These are phyloP conservation scores for Plectropomus leopardus DNA, from an alignment of 2,113 vertebrate genomes.

Conservation along the genomic window DNA sequence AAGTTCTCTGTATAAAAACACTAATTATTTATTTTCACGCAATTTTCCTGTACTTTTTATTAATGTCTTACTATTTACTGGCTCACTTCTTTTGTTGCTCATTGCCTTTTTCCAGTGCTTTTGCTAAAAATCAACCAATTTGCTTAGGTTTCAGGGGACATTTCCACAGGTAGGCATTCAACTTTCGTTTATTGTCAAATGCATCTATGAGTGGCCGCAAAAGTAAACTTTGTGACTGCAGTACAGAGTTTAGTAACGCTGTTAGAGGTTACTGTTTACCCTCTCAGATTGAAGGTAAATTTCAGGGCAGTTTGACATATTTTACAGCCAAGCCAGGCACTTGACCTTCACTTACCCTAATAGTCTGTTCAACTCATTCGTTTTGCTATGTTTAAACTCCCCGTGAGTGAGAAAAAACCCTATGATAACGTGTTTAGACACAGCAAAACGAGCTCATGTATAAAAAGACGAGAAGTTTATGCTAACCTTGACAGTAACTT, in stretches of 20 bases:
- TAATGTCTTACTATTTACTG: too few relatives aligned
- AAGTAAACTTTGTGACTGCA: not conserved
- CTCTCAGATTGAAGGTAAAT: not conserved
- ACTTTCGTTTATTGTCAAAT: too few relatives aligned
- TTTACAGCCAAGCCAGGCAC: not conserved
- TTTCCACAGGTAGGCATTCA: not conserved
- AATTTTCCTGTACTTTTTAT: too few relatives aligned
- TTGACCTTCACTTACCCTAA: conserved; percentile 54
- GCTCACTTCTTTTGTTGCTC: too few relatives aligned
- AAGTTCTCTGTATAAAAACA: too few relatives aligned
- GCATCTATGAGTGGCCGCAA: not conserved
- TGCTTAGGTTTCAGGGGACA: too few relatives aligned
- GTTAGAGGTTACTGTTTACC: not conserved
- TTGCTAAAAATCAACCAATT: too few relatives aligned
- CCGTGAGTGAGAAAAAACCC: not conserved
- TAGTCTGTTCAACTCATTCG: not conserved
- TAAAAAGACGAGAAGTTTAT: not conserved
- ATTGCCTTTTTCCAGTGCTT: too few relatives aligned
- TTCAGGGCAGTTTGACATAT: not conserved
- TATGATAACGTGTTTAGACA: not conserved
- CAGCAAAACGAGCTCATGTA: not conserved
- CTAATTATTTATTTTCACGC: too few relatives aligned
- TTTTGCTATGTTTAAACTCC: not conserved
- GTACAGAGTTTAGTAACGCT: not conserved
- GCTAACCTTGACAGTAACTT: not conserved